A percentile compares a stretch with the other conserved stretches of the same genome.
phyloP scores from a whole-genome alignment of 2,888 invertebrate species.

The Ceriagrion tenellum region DNA sequence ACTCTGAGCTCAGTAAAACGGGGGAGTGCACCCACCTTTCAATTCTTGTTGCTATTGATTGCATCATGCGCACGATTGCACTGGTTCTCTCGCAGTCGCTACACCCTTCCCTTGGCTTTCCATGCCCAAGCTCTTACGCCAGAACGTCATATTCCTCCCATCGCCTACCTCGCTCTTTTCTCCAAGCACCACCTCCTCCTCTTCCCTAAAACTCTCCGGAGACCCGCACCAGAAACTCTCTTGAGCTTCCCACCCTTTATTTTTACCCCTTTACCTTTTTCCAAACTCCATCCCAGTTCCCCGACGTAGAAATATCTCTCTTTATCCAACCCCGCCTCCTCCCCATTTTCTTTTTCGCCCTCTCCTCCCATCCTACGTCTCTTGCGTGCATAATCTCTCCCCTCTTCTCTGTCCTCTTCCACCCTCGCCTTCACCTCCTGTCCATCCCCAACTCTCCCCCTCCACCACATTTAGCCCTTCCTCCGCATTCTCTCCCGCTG shows the following conservation, averaged over 20 bases:
- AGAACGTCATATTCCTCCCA: neutral
- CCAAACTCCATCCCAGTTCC: slow-evolving; percentile 18
- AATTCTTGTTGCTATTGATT: slow-evolving; percentile 32
- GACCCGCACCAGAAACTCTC: neutral
- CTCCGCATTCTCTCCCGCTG: neutral
- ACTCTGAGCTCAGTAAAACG: neutral
- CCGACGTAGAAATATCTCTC: neutral
- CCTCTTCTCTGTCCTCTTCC: neutral
- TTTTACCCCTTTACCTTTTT: neutral
- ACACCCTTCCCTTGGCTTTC: neutral
- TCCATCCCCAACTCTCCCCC: neutral
- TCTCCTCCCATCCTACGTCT: no score
- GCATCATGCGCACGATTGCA: slow-evolving; percentile 31
- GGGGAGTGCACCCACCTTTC: slow-evolving; percentile 9
- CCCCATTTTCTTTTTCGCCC: neutral
- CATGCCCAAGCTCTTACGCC: neutral
- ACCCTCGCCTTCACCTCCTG: neutral
- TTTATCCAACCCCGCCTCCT: neutral
- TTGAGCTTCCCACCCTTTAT: no score
- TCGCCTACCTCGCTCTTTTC: neutral
- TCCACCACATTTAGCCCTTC: neutral
- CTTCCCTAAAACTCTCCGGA: neutral
- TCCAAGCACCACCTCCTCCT: neutral
- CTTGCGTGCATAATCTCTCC: neutral
- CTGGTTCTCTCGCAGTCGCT: neutral